phyloP scores from a whole-genome alignment of 2,113 vertebrate genomes.

The Nicator chloris region DNA sequence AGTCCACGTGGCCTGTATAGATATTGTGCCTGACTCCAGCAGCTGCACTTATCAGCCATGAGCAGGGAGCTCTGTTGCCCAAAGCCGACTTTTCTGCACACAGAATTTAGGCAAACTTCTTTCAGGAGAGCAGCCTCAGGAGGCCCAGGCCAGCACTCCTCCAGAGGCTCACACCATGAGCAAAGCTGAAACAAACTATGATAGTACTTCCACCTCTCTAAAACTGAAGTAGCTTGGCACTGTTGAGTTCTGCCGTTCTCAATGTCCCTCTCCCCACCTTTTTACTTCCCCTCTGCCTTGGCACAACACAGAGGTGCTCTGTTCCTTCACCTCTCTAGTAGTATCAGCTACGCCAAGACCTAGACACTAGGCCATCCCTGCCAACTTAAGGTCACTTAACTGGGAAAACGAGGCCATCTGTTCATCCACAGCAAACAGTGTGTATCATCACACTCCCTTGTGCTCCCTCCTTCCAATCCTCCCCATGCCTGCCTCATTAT shows the following conservation, averaged over 20 bases:
- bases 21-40: fast-evolving
- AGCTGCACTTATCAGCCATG: fast-evolving
- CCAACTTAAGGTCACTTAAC: background rate
- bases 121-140: background rate
- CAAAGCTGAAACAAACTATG: fast-evolving
- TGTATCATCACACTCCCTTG: background rate
- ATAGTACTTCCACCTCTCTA: background rate
- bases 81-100: fast-evolving
- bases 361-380: background rate
- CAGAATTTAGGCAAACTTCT: background rate
- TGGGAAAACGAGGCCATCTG: background rate
- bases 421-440: background rate
- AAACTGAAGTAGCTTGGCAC: background rate
- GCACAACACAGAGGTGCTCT: fast-evolving
- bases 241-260: fast-evolving
- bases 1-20: fast-evolving
- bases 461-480: background rate
- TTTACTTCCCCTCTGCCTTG: background rate
- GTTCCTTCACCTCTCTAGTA: background rate
- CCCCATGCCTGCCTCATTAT: fast-evolving
- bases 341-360: background rate
- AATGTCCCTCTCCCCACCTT: background rate
- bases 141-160: background rate
- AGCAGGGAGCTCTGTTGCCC: background rate
- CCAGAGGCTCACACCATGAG: background rate